phyloP scores from a whole-genome alignment of 2,888 invertebrate genomes.

The Meandrusa payeni region DNA sequence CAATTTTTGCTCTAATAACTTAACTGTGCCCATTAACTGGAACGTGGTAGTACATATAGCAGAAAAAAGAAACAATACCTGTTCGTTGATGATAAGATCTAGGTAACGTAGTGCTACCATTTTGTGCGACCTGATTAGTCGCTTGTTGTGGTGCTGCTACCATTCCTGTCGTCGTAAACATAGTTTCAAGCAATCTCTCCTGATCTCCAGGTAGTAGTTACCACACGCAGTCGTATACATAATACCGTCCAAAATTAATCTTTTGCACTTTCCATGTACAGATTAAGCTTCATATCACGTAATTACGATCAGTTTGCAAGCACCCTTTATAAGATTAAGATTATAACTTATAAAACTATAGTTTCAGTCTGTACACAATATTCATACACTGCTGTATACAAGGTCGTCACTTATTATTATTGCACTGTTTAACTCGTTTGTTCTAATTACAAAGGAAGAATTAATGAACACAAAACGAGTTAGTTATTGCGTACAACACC shows the following conservation, averaged over 20 bases:
- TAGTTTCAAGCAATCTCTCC: slow-evolving; percentile 52
- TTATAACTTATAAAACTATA: slow-evolving; percentile 37
- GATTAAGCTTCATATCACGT: slow-evolving; percentile 23
- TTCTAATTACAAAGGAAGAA: slow-evolving; percentile 31
- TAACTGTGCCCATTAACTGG: no score
- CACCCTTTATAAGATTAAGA: slow-evolving; percentile 1
- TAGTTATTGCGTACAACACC: slow-evolving; percentile 17
- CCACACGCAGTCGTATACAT: slow-evolving; percentile 68
- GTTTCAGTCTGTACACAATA: slow-evolving; percentile 53
- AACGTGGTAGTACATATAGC: background rate
- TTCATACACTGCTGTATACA: slow-evolving; percentile 52
- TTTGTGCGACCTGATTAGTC: slow-evolving; percentile 66
- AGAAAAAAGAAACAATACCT: slow-evolving; percentile 41
- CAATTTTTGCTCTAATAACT: no score
- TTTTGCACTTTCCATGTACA: slow-evolving; percentile 40
- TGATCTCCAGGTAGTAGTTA: slow-evolving; percentile 66
- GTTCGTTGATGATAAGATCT: slow-evolving; percentile 75
- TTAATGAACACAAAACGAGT: slow-evolving; percentile 18
- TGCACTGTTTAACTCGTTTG: slow-evolving; percentile 32
- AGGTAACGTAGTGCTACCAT: slow-evolving; percentile 73
- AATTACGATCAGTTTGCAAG: slow-evolving; percentile 9
- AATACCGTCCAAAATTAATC: slow-evolving; percentile 52
- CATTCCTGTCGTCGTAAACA: slow-evolving; percentile 69
- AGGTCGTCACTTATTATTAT: slow-evolving; percentile 54
- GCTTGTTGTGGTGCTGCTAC: slow-evolving; percentile 71